Conservation (phyloP, 2,113 vertebrate genomes). For the Tetraodon nigroviridis region DNA sequence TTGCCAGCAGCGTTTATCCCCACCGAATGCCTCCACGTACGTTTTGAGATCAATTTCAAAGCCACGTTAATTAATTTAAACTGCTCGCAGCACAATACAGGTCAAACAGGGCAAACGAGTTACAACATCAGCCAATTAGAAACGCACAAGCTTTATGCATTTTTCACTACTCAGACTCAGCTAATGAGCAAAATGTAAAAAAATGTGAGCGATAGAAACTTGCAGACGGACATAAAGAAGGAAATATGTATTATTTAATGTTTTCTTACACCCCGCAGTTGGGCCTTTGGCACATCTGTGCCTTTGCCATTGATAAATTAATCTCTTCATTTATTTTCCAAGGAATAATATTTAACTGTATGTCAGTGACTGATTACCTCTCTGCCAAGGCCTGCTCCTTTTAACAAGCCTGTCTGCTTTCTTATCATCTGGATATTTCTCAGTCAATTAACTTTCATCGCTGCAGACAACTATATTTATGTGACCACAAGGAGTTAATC, state of each 20-base stretch:
- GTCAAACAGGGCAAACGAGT: slow-evolving; percentile 68
- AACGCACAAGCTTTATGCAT: slow-evolving; percentile 47
- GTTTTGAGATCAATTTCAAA: slow-evolving; percentile 69
- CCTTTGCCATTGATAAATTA: slow-evolving; percentile 12
- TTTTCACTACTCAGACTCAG: slow-evolving; percentile 44
- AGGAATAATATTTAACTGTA: slow-evolving; percentile 27
- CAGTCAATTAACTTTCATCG: slow-evolving; percentile 65
- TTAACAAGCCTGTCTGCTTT: slow-evolving; percentile 37
- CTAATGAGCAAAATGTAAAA: slow-evolving; percentile 25
- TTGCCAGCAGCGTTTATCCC: slow-evolving; percentile 58
- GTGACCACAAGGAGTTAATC: slow-evolving; percentile 67
- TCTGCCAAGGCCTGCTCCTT: slow-evolving; percentile 49
- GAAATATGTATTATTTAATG: slow-evolving; percentile 5
- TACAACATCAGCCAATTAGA: slow-evolving; percentile 72
- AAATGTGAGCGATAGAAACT: slow-evolving; percentile 38
- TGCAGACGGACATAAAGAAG: slow-evolving; percentile 15
- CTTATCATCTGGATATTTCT: slow-evolving; percentile 64
- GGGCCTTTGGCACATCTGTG: slow-evolving; percentile 2
- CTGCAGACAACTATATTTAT: slow-evolving; percentile 64
- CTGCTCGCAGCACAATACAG: slow-evolving; percentile 68
- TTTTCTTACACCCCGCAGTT: slow-evolving; percentile 22
- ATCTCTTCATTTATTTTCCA: slow-evolving; percentile 19
- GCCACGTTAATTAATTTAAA: slow-evolving; percentile 73
- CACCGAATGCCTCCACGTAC: slow-evolving; percentile 61
- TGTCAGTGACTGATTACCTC: slow-evolving; percentile 50